Base-by-base conservation (phyloP, 2,113 vertebrate species). In the Pelecanoides urinatrix region DNA sequence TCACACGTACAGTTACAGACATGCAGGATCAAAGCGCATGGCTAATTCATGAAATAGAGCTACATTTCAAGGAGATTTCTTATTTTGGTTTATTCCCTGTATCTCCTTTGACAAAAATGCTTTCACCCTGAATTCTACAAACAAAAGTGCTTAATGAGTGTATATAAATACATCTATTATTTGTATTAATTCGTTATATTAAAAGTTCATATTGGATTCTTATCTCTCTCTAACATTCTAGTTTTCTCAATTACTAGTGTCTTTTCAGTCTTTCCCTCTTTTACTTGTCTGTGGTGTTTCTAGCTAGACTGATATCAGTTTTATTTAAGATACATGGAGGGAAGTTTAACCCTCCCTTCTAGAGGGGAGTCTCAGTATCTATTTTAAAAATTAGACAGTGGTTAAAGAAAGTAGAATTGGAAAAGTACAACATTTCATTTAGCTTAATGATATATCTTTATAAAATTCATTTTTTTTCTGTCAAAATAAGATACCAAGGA, bases 1-100 rank as follows among this genome's bases (percentile, higher is more conserved):
- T 88, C 16, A 36, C n/a, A 42, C 0, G 0, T 50, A 50, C 3
- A 32, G 19, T 56, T 65, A 50, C 9, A 65, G 44, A 44, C 5
- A 14, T 45, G 12, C 21, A 70, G 36, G 36, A 47, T 58, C 26
- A 71, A 92, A 82, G 26, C 4, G 20, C 45, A 23, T 20, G 21
- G 34, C 25, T 67, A 58, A 36, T 72, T 75, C 29, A 52, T 78
- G 21, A 82, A 7, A 4, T 2, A 47, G 7, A 84, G 7, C 7
- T 16, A n/a, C 12, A 40, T 50, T 84, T 76, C 21, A 49, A 79
- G 17, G 11, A 81, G 17, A 71, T 65, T 88, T 65, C 7, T 74
- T 77, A 9, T 19, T 74, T 86, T 62, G 17, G 7, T 32, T 82
- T 58, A 42, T 44, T 53, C 4, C 3, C 9, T 36, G 27, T 56